A percentile compares a stretch with the other conserved stretches of the same genome.
Conservation (phyloP, 2,113 vertebrate species). For the Dryoscopus gambensis region DNA sequence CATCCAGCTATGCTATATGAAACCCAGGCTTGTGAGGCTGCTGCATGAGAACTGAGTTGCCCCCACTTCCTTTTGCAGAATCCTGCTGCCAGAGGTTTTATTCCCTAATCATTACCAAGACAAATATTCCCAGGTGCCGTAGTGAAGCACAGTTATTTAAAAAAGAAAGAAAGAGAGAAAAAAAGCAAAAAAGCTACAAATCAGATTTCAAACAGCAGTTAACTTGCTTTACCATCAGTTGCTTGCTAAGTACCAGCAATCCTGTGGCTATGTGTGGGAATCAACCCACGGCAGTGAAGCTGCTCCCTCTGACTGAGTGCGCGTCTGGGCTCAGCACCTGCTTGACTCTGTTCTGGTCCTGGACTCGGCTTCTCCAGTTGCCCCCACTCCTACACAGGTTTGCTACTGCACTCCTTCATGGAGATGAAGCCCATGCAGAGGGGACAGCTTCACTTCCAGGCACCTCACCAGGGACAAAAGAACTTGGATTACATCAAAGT, state of each 20-base stretch:
- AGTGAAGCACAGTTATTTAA: neutral
- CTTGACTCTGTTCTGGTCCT: neutral
- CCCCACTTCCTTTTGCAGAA: neutral
- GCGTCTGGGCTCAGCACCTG: no score
- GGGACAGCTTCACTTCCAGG: neutral
- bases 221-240: neutral
- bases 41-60: neutral
- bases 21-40: neutral
- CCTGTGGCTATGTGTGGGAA: neutral
- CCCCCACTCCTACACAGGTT: fast-evolving
- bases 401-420: neutral
- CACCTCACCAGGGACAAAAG: neutral
- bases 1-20: neutral
- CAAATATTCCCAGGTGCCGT: neutral
- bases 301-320: neutral
- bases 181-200: neutral
- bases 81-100: neutral
- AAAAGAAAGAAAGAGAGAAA: neutral
- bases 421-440: neutral
- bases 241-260: neutral
- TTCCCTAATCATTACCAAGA: neutral
- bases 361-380: neutral
- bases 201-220: neutral
- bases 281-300: neutral
- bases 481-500: neutral